These are phyloP conservation scores for Sylvietta virens DNA, from an alignment of 2,113 vertebrate species.

Conservation along the genomic window DNA sequence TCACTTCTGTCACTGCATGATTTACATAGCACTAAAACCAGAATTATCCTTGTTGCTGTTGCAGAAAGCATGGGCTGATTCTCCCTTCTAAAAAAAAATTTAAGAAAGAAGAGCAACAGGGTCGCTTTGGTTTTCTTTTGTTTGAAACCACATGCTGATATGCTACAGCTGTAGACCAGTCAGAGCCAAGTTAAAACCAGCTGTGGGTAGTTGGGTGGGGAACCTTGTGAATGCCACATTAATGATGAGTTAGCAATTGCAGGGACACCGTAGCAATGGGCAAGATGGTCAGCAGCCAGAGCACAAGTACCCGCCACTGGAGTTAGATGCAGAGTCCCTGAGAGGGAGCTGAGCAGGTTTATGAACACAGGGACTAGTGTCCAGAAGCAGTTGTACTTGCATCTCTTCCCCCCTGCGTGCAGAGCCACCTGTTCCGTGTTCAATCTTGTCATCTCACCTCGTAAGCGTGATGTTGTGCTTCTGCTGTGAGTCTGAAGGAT, in stretches of 20 bases:
- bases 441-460: fast-evolving
- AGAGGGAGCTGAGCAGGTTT: neutral
- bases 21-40: neutral
- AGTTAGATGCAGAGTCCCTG: neutral
- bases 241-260: neutral
- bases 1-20: neutral
- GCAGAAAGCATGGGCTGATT: neutral
- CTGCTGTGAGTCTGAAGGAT: fast-evolving
- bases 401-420: fast-evolving
- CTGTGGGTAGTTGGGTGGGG: neutral
- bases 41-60: neutral
- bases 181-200: neutral
- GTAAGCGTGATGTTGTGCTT: fast-evolving
- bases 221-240: neutral
- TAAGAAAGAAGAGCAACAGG: neutral
- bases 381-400: neutral
- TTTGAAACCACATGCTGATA: neutral
- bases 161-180: neutral
- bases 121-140: neutral
- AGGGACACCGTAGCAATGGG: neutral
- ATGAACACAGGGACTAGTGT: too few relatives aligned
- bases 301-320: neutral
- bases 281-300: neutral
- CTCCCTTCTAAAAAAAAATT: neutral
- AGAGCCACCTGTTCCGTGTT: fast-evolving